These are phyloP conservation scores for Aspiorhynchus laticeps DNA, from an alignment of 2,113 vertebrate species.

Conservation along the genomic window DNA sequence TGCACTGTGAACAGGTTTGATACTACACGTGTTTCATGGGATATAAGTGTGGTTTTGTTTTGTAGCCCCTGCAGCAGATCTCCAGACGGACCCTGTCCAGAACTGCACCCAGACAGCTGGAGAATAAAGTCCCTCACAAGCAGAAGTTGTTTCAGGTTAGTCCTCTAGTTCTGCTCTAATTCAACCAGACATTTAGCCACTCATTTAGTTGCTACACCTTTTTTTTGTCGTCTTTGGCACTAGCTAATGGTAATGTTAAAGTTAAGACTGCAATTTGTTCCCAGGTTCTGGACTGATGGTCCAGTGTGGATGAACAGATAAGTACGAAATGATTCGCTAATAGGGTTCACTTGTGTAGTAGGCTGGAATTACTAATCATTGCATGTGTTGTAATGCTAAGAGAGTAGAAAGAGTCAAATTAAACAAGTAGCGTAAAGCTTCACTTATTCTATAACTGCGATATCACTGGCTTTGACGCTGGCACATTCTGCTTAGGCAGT, in stretches of 20 bases:
- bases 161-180: neutral
- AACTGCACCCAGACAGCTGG: conserved; percentile 73
- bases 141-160: conserved; percentile 89
- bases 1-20: too few species aligned
- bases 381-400: conserved; percentile 49
- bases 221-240: neutral
- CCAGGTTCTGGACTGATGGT: conserved; percentile 60
- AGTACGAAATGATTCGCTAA: conserved; percentile 55
- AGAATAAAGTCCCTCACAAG: conserved; percentile 78
- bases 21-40: neutral
- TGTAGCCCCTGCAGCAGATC: conserved; percentile 77
- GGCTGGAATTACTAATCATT: conserved; percentile 56
- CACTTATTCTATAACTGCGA: conserved; percentile 46
- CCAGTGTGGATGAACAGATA: conserved; percentile 64
- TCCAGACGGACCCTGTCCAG: conserved; percentile 77
- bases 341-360: conserved; percentile 44
- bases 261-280: conserved; percentile 56
- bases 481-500: conserved; percentile 24
- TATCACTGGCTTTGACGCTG: conserved; percentile 39
- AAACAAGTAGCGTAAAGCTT: conserved; percentile 42
- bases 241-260: conserved; percentile 41
- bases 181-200: neutral
- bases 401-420: conserved; percentile 45
- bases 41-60: neutral
- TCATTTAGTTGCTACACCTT: neutral